Evolutionary conservation across 2,888 invertebrate genomes (phyloP).

Genomic region (Coenonympha arcania): DNA sequence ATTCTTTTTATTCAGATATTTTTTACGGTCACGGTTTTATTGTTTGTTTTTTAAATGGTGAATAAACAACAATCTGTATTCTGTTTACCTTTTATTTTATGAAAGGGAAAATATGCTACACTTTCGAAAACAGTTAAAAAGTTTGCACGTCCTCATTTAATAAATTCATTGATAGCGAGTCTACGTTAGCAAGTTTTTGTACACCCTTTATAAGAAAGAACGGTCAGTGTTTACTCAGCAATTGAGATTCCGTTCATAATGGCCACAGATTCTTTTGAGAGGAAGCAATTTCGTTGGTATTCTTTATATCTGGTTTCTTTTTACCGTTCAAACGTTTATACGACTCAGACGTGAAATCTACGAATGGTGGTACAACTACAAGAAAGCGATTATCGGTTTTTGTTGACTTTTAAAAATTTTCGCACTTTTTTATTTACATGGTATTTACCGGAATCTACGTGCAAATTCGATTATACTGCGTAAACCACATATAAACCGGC

Average conservation of each 20-base stretch:
- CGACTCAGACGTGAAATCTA: constrained; percentile 3
- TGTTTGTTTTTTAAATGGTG: no score
- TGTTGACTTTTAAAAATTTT: background rate
- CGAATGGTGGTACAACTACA: background rate
- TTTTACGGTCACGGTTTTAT: no score
- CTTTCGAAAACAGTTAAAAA: no score
- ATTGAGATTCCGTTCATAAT: constrained; percentile 20
- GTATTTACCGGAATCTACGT: background rate
- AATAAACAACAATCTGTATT: no score
- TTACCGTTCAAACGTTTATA: constrained; percentile 8
- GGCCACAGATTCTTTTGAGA: constrained; percentile 18
- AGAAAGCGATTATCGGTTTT: background rate
- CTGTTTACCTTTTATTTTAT: no score
- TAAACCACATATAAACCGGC: background rate
- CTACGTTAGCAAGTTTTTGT: background rate
- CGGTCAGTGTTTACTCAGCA: constrained; percentile 30
- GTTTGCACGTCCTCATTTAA: background rate
- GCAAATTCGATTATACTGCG: background rate
- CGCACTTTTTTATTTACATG: background rate
- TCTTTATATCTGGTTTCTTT: constrained; percentile 10
- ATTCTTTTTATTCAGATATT: no score
- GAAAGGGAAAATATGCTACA: no score
- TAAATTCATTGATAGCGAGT: background rate
- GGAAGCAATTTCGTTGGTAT: constrained; percentile 21
- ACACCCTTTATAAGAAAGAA: constrained; percentile 10